Evolutionary conservation across 2,113 vertebrate species (phyloP).

Genomic region (Anarhynchus alexandrinus): DNA sequence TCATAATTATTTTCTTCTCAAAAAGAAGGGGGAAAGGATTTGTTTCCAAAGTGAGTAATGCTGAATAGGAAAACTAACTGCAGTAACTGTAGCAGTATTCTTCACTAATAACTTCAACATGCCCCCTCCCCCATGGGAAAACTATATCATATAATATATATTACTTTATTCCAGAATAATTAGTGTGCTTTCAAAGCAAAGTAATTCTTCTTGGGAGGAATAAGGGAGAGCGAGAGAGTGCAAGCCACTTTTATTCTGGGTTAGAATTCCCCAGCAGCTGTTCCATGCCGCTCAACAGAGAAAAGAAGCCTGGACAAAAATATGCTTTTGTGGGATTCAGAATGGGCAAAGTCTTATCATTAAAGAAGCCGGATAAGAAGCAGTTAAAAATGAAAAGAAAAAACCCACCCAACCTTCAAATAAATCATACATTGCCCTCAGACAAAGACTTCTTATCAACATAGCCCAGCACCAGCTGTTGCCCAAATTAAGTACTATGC

Average conservation of each 20-base stretch:
- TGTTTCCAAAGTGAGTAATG: neutral
- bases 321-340: neutral
- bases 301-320: neutral
- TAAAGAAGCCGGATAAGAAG: neutral
- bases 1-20: neutral
- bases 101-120: neutral
- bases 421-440: neutral
- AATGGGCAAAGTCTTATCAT: neutral
- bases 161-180: conserved; percentile 23
- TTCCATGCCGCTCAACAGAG: neutral
- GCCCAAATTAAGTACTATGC: neutral
- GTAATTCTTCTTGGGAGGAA: neutral
- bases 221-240: neutral
- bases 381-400: neutral
- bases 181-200: neutral
- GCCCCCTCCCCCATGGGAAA: neutral
- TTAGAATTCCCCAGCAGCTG: neutral
- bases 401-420: neutral
- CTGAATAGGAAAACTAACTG: neutral
- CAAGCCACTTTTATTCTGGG: neutral
- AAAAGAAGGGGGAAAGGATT: neutral
- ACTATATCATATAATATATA: neutral
- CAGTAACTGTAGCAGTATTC: neutral
- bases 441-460: neutral
- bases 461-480: neutral